Evolutionary conservation across 2,888 invertebrate genomes (phyloP), one percentile per base, ranked within the genome.

Genomic region (Xanthorhoe spadicearia): DNA sequence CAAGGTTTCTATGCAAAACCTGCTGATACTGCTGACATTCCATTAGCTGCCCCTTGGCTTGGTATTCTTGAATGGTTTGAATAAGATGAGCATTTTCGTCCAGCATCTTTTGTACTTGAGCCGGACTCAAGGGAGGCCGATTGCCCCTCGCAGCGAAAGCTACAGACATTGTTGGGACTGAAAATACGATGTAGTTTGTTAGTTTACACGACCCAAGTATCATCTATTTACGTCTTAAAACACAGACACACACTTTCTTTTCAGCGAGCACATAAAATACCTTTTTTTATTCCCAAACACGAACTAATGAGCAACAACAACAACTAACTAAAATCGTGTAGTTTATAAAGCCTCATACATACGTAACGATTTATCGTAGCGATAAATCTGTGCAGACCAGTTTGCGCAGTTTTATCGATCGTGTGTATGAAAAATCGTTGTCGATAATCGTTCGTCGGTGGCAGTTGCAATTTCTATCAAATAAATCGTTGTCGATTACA

Each of bases 81-180:
- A 99, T 99, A 52, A 99, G 94, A 85, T 98, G 98, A 77, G 97
- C 97, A 88, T 99, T 99, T 91, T 99, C 99, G 93, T 99, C 99
- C 68, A 99, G 94, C 95, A 99, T 96, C 95, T 99, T 98, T 87
- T 98, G 98, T 79, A 98, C 97, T 89, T 97, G 97, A 56, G 96
- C 96, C 68, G 97, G 96, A 85, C 95, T 97, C 50, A 97, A 95
- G 58, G 97, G 96, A 68, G 96, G 95, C 69, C 95, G 95, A 83
- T 95, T 94, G 64, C 96, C 95, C 82, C 96, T 94, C 82, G 95
- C 95, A 66, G 95, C 96, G 86, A 96, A 96, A 66, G 96, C 95
- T 77, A 96, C 95, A 54, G 96, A 96, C 96, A 96, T 96, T 65
- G 32, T 50, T 64, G 23, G 35, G 17, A n/a, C 49, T 64, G 58